Base-by-base conservation (phyloP, 2,113 vertebrate genomes). In the Cygnus buccinator region DNA sequence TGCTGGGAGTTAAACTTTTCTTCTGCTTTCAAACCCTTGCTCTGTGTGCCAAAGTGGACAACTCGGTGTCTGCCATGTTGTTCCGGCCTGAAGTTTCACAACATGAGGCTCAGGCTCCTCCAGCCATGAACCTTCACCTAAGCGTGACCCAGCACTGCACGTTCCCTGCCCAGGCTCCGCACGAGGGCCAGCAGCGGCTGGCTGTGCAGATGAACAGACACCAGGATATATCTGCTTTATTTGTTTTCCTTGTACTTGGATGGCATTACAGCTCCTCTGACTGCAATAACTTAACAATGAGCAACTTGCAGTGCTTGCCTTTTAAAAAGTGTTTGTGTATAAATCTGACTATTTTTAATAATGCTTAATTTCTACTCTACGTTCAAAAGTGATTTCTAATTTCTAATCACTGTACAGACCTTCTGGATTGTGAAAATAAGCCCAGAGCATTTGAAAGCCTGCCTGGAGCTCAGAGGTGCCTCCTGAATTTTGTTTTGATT, bases 101-200 rank as follows among this genome's bases (percentile, higher is more conserved):
- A 92, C 29, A 5, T 52, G 85, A 72, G 52, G 20, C 66, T 79
- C 82, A 84, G 86, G 44, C 70, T 89, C 35, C 67, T 65, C 72
- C 26, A 74, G 0, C 57, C 57, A 19, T 16, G 17, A 93, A 73
- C 78, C 54, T 87, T 94, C 63, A 57, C 76, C 61, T 57, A 1
- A 0, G 0, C 59, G 20, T 57, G 63, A 48, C 72, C 80, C 61
- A 46, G 81, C 41, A 39, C 52, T 39, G 70, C 54, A 29, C 5
- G 0, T 84, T 81, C 72, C 35, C 87, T 80, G 43, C 66, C 82
- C 19, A 43, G 15, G 61, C 73, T 66, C 81, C 1, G 0, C 5
- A 3, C 7, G 18, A 68, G 39, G 33, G 21, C 52, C 0, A 0
- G 18, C 33, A 70, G 2, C 25, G 26, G 19, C 8, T 29, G 55